These are phyloP conservation scores for Acronicta leporina DNA, from an alignment of 2,888 invertebrate species.

Conservation along the genomic window DNA sequence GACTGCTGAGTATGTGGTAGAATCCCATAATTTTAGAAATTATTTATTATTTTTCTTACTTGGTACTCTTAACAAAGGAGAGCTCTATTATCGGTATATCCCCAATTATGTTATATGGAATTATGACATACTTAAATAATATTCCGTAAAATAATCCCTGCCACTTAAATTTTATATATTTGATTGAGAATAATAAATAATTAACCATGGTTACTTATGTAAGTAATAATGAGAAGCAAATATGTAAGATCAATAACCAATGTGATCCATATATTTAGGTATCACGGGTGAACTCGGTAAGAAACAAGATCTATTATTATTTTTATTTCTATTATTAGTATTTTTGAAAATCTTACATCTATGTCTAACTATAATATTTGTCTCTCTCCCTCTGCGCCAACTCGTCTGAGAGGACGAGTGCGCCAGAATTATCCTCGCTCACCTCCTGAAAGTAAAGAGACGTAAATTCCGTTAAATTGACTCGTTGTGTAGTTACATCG, in stretches of 20 bases:
- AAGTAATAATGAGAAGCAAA: neutral
- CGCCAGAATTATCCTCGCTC: slow-evolving; percentile 33
- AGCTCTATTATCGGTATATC: too few species aligned
- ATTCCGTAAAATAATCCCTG: too few species aligned
- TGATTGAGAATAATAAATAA: slow-evolving; percentile 1
- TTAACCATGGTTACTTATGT: slow-evolving; percentile 1
- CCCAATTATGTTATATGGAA: too few species aligned
- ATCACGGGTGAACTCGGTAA: too few species aligned
- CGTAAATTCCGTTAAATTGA: slow-evolving; percentile 26
- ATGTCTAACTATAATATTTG: slow-evolving; percentile 45
- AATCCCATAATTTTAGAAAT: too few species aligned
- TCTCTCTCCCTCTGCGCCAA: slow-evolving; percentile 75
- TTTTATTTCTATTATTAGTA: too few species aligned
- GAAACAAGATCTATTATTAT: too few species aligned
- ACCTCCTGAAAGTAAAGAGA: slow-evolving; percentile 25
- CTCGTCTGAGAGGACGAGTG: slow-evolving; percentile 70
- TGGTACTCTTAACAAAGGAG: too few species aligned
- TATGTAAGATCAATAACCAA: neutral
- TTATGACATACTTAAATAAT: too few species aligned
- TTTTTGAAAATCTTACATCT: slow-evolving; percentile 45
- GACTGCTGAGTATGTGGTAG: too few species aligned
- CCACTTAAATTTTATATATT: too few species aligned
- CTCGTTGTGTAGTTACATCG: neutral
- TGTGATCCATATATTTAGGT: slow-evolving; percentile 22
- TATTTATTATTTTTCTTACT: too few species aligned